A percentile compares a stretch with the other conserved stretches of the same genome.
phyloP scores from a whole-genome alignment of 2,797 vertebrate species.

The Antrozous pallidus region DNA sequence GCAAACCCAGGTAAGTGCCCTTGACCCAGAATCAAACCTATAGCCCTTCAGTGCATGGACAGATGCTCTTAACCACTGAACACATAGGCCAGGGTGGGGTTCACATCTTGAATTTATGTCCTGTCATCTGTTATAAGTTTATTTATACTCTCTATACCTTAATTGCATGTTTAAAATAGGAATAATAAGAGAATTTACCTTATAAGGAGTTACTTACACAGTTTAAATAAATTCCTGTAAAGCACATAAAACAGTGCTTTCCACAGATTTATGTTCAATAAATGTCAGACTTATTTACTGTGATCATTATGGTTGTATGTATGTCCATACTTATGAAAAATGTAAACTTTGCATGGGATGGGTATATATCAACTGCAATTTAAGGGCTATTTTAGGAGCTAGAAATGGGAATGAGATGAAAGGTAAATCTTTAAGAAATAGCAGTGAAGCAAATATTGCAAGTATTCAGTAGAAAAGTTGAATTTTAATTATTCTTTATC shows the following conservation, averaged over 20 bases:
- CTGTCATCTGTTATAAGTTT: not conserved
- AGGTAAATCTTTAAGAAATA: not conserved
- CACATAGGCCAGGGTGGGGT: not conserved
- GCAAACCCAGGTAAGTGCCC: too few relatives aligned
- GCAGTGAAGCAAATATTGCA: not conserved
- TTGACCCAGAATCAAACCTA: too few relatives aligned
- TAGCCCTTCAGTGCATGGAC: too few relatives aligned
- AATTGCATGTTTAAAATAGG: constrained; percentile 20
- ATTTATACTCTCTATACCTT: not conserved
- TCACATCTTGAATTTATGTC: not conserved
- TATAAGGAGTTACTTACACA: not conserved
- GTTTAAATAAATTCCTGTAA: not conserved
- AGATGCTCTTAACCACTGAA: too few relatives aligned
- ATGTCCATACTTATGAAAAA: not conserved
- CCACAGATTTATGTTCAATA: not conserved
- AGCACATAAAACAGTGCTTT: not conserved
- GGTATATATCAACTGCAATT: not conserved
- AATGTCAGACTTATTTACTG: not conserved
- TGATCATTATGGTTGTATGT: not conserved
- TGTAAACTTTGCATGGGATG: not conserved
- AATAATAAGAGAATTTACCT: not conserved
- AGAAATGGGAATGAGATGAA: not conserved
- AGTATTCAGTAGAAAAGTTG: not conserved
- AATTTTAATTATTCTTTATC: not conserved
- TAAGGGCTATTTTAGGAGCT: not conserved